Conservation (phyloP, 2,113 vertebrate genomes). For the Ciconia maguari region DNA sequence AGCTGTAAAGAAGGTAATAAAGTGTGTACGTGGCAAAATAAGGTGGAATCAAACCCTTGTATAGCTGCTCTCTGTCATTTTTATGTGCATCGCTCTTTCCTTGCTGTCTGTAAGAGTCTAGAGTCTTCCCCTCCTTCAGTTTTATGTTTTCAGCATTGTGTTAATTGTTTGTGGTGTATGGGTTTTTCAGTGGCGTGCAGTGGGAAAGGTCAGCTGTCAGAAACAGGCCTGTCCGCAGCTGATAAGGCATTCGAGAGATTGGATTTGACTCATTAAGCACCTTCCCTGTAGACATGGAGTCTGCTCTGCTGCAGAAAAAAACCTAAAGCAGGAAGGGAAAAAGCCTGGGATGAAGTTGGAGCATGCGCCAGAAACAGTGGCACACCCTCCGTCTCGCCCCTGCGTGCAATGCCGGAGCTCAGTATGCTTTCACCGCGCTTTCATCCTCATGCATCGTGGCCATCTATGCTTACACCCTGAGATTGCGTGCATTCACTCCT, state of each 20-base stretch:
- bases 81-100: background rate
- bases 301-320: background rate
- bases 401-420: fast-evolving
- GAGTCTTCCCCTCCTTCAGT: background rate
- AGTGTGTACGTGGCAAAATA: background rate
- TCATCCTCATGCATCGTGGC: fast-evolving
- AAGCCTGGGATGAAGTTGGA: background rate
- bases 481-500: background rate
- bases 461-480: fast-evolving
- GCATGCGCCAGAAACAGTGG: background rate
- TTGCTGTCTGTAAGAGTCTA: background rate
- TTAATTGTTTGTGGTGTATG: slow-evolving; percentile 64
- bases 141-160: slow-evolving; percentile 11
- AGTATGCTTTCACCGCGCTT: fast-evolving
- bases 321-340: background rate
- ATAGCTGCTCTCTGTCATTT: background rate
- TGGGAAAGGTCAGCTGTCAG: slow-evolving; percentile 72
- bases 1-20: background rate
- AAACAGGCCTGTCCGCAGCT: slow-evolving; percentile 54
- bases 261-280: slow-evolving; percentile 62
- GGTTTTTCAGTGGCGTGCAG: background rate
- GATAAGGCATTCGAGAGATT: slow-evolving; percentile 70
- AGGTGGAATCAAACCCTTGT: background rate
- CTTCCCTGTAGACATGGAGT: slow-evolving; percentile 41
- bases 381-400: background rate